Percentiles rank a stretch among this genome's conserved stretches.
phyloP scores from a whole-genome alignment of 2,113 vertebrate species.

The Terrapene triunguis region DNA sequence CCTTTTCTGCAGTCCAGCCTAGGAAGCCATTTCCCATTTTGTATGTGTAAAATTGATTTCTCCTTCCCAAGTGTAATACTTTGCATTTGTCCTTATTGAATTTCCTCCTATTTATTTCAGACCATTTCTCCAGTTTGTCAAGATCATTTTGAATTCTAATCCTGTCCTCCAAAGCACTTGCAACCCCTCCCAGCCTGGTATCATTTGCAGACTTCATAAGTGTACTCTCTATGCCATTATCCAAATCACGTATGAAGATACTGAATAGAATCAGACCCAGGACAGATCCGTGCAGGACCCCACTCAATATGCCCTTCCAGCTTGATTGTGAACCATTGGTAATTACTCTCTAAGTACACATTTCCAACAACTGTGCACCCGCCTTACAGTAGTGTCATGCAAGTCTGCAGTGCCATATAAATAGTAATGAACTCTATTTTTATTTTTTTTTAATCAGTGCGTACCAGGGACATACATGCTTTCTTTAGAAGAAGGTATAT shows the following conservation, averaged over 20 bases:
- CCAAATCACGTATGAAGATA: neutral
- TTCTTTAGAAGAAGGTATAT: conserved; percentile 1
- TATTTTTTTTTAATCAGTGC: neutral
- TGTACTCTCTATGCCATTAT: neutral
- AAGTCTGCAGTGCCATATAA: neutral
- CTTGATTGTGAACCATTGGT: neutral
- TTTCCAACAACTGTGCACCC: neutral
- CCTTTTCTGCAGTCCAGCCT: neutral
- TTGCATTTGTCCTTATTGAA: neutral
- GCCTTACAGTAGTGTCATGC: neutral
- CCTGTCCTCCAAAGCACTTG: neutral
- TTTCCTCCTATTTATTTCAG: neutral
- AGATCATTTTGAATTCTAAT: neutral
- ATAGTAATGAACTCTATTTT: neutral
- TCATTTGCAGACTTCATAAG: neutral
- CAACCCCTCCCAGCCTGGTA: neutral
- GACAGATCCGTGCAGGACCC: neutral
- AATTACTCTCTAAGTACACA: neutral
- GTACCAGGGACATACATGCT: neutral
- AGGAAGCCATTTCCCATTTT: neutral
- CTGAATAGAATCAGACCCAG: neutral
- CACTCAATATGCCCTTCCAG: neutral
- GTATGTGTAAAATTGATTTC: neutral
- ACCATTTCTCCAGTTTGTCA: neutral
- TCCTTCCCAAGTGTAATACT: neutral